Evolutionary conservation across 1,140 invertebrate species (phyloP).

Genomic region (Zaprionus capensis): DNA sequence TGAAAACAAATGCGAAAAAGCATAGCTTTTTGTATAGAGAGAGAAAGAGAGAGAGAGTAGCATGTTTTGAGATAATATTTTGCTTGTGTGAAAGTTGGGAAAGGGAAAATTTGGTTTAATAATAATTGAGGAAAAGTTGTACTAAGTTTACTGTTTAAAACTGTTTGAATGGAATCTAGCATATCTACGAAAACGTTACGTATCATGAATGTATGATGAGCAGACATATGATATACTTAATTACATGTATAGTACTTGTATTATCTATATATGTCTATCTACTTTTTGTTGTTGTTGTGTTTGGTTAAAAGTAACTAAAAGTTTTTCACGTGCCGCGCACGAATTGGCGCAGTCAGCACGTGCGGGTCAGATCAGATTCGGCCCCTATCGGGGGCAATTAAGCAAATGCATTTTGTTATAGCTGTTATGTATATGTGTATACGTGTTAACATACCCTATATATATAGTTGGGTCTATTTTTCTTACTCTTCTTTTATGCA

Average conservation of each 20-base stretch:
- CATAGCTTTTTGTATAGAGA: slow-evolving; percentile 30
- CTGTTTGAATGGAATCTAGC: slow-evolving; percentile 35
- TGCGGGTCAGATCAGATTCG: slow-evolving; percentile 13
- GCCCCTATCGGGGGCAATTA: slow-evolving; percentile 15
- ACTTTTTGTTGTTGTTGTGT: not conserved
- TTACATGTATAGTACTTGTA: not conserved
- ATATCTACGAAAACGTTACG: slow-evolving; percentile 20
- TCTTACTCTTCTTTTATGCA: not conserved
- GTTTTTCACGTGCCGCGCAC: slow-evolving; percentile 13
- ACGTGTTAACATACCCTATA: not conserved
- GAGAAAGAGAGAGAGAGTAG: not conserved
- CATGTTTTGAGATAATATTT: slow-evolving; percentile 1
- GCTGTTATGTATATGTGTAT: not conserved
- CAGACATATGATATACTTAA: slow-evolving; percentile 3
- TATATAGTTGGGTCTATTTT: not conserved
- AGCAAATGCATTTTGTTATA: slow-evolving; percentile 11
- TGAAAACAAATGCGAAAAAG: slow-evolving; percentile 24
- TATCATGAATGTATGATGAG: slow-evolving; percentile 21
- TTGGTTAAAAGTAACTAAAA: slow-evolving; percentile 4
- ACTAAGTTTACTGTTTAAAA: not conserved
- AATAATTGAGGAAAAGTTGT: not conserved
- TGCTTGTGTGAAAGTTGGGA: slow-evolving; percentile 9
- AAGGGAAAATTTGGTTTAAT: slow-evolving; percentile 12
- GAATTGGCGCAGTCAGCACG: not conserved
- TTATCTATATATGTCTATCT: slow-evolving; percentile 15